Base-by-base conservation (phyloP, 2,888 invertebrate species). In the Stenichneumon culpator region DNA sequence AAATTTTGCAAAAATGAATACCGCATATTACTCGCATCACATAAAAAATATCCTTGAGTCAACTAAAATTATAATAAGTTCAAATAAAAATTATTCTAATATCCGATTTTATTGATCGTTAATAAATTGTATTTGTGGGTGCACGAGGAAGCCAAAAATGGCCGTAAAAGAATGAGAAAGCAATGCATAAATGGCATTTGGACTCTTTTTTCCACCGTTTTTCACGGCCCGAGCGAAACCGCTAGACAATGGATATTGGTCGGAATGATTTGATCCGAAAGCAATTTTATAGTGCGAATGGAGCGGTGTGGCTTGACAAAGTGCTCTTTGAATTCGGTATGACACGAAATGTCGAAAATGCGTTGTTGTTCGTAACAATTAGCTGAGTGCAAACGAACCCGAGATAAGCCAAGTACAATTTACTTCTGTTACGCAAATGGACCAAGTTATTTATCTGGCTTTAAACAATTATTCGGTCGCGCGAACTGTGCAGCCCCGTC, bases 381-480 rank as follows among this genome's bases (percentile, higher is more conserved):
- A 57, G 57, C 19, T 14, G 36, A 72, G 5, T 72, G 39, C 3
- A 16, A 72, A 22, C 57, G 52, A 72, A 32, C 22, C 11, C 72
- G 57, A 22, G 36, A 72, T 32, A 36, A 14, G 54, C 54, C 60
- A 19, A 44, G 57, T 60, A 60, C 60, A 69, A 69, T 60, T 22
- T 14, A 60, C 57, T 19, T n/a, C n/a, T 47, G 19, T 69, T 79
- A 22, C 32, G 60, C n/a, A 63, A 39, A 70, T 68, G 36, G 47
- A 16, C n/a, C n/a, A 63, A 32, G 60, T 39, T 73, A 72, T 79
- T 80, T 74, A 57, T 73, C 54, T 67, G 68, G 70, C 79, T 57
- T 32, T 79, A 47, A 80, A 73, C 54, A 68, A 80, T 80, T 73
- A 74, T 74, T 44, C 52, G 80, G 50, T 70, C 22, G 79, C 25